Conservation (phyloP, 2,113 vertebrate genomes). For the Phrynosoma platyrhinos region DNA sequence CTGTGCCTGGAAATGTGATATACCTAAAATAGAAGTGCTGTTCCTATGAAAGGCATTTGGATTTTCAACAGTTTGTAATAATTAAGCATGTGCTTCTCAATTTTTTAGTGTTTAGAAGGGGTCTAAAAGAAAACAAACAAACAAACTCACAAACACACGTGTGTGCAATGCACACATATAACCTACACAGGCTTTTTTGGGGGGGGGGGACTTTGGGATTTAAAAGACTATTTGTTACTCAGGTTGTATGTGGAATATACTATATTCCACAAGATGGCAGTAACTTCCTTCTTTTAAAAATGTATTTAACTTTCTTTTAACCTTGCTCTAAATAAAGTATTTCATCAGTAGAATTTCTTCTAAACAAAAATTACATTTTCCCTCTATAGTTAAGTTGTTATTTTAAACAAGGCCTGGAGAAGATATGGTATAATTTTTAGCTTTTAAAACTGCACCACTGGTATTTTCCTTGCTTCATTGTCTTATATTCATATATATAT, state of each 20-base stretch:
- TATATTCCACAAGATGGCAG: constrained; percentile 77
- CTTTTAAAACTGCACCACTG: constrained; percentile 37
- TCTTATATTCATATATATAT: background rate
- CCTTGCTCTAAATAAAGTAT: constrained; percentile 54
- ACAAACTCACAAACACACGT: rapidly evolving
- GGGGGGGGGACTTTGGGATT: rapidly evolving
- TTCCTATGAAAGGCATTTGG: background rate
- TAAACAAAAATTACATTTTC: constrained; percentile 57
- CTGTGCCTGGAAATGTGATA: background rate
- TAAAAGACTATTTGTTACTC: background rate
- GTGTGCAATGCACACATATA: too few species aligned
- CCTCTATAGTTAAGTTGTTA: constrained; percentile 43
- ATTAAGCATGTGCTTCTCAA: too few species aligned
- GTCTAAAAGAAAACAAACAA: background rate
- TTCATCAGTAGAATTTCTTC: constrained; percentile 67
- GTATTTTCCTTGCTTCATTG: background rate
- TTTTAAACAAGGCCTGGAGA: constrained; percentile 25
- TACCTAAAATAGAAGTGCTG: background rate
- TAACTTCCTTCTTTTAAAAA: constrained; percentile 65
- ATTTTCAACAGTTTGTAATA: background rate
- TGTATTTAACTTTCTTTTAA: constrained; percentile 11
- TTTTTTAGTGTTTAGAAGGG: background rate
- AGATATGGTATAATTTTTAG: constrained; percentile 29
- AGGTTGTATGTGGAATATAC: background rate
- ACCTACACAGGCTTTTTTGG: background rate